Conservation (phyloP, 1,140 invertebrate species). For the Paramacrobiotus metropolitanus region DNA sequence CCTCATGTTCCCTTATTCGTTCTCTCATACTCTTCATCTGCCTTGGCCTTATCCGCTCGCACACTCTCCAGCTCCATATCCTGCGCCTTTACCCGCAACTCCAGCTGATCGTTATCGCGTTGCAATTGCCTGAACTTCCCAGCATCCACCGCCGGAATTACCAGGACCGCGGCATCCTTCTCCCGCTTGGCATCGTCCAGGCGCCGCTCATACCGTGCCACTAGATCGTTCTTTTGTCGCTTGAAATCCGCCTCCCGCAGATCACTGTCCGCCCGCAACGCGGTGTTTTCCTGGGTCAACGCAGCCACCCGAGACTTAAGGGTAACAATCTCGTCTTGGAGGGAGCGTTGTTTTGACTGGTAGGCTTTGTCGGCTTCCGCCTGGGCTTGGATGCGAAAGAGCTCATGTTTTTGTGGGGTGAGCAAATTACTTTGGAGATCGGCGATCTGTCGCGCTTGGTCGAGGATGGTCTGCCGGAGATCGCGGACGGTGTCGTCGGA, state of each 20-base stretch:
- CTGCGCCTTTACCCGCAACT: neutral
- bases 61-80: neutral
- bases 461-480: neutral
- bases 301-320: neutral
- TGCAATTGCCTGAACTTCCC: neutral
- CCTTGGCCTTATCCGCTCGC: neutral
- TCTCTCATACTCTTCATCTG: neutral
- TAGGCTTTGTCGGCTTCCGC: neutral
- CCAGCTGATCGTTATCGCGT: neutral
- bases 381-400: neutral
- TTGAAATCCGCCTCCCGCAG: neutral
- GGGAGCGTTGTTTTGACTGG: neutral
- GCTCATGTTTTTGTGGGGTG: neutral
- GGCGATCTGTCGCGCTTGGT: neutral
- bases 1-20: neutral
- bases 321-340: neutral
- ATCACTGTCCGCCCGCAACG: neutral
- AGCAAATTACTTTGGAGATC: neutral
- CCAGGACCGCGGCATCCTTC: neutral
- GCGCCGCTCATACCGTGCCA: neutral
- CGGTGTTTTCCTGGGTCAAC: neutral
- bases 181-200: neutral
- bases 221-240: neutral
- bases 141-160: neutral
- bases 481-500: neutral